Base-by-base conservation (phyloP, 2,113 vertebrate genomes). In the Tetrao urogallus region DNA sequence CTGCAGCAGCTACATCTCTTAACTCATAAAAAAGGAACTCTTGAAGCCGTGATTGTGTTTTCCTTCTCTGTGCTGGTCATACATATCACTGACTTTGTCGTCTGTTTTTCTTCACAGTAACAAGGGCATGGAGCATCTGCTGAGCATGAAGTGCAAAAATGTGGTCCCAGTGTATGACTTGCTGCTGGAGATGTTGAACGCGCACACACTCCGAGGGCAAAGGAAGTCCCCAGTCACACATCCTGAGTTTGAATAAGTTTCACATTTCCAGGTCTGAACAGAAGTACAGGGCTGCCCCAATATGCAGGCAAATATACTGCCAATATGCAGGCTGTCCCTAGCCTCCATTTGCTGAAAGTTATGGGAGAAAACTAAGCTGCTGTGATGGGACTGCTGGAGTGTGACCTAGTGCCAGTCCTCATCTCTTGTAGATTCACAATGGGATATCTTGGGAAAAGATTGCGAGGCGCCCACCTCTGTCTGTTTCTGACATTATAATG, bases 81-180 rank as follows among this genome's bases (percentile, higher is more conserved):
- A 66, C 16, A 27, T 64, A 19, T 25, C 0, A 0, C 52, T 94
- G 88, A 95, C 43, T 40, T 72, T 2, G 78, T 71, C 71, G 76
- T 84, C 58, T 89, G 24, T 94, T 95, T 60, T 92, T 20, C 18
- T 86, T 84, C 48, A 28, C 92, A 99, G 99, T 94, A 99, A 99
- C 98, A 99, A 99, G 97, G 99, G 99, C 58, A 99, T 99, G 98
- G 99, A 99, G 88, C 99, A 99, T 75, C 98, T 99, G 66, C 98
- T 99, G 90, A 99, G 95, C 97, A 99, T 99, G 99, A 99, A 99
- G 97, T 99, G 98, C 90, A 99, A 98, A 95, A 99, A 99, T 0
- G 98, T 99, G 89, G 99, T 99, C 10, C 98, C 99, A 1, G 98
- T 99, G 56, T 99, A 99, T 9, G 98, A 99, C 94, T 96, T 99